phyloP scores from a whole-genome alignment of 2,113 vertebrate species.

The Leucoraja erinaceus region DNA sequence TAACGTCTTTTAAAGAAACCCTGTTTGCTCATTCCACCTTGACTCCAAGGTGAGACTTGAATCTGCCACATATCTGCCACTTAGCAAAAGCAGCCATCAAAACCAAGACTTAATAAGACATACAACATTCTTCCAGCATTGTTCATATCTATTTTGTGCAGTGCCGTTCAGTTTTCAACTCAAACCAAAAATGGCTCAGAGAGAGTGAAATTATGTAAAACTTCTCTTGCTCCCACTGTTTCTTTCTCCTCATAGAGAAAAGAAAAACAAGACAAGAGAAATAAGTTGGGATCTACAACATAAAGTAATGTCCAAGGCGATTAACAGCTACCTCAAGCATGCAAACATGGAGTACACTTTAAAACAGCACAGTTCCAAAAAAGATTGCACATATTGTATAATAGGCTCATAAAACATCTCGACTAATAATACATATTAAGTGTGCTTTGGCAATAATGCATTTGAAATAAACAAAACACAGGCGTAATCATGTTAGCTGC shows the following conservation, averaged over 20 bases:
- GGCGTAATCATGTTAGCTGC: neutral
- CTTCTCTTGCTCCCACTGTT: neutral
- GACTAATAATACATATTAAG: neutral
- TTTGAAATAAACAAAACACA: neutral
- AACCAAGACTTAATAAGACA: neutral
- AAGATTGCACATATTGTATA: slow-evolving; percentile 1
- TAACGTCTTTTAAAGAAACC: neutral
- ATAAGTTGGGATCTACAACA: neutral
- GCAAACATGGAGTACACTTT: neutral
- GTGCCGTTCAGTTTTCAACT: neutral
- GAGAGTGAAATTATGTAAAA: neutral
- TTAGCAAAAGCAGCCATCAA: slow-evolving; percentile 4
- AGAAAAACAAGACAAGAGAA: neutral
- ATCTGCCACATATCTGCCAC: neutral
- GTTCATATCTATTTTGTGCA: neutral
- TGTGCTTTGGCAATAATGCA: slow-evolving; percentile 29
- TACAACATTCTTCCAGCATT: neutral
- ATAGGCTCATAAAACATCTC: neutral
- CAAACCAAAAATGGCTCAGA: slow-evolving; percentile 15
- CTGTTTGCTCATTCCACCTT: neutral
- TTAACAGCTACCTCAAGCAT: neutral
- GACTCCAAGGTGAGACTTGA: neutral
- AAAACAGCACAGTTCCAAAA: slow-evolving; percentile 14
- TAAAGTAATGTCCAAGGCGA: neutral
- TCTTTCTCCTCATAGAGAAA: neutral